Percentiles rank a stretch among this genome's conserved stretches.
These are phyloP conservation scores for Clarias laeviceps DNA, from an alignment of 2,797 vertebrate species.

Conservation along the genomic window DNA sequence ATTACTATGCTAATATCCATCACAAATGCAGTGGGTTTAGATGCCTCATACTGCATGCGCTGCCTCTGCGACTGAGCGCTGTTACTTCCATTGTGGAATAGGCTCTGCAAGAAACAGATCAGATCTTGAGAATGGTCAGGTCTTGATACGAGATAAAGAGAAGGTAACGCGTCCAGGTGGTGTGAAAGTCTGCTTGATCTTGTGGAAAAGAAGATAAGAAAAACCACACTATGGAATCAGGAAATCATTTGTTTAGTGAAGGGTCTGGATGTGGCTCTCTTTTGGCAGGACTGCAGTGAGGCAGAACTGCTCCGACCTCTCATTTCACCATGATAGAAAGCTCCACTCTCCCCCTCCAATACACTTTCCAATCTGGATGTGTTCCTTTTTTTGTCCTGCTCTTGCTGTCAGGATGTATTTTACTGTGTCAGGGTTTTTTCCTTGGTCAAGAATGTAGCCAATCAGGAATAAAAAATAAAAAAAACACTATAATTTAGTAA, in stretches of 20 bases:
- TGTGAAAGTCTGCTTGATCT: slow-evolving; percentile 72
- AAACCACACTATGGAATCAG: slow-evolving; percentile 56
- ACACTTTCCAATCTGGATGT: slow-evolving; percentile 17
- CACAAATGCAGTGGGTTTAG: slow-evolving; percentile 40
- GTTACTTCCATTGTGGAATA: slow-evolving; percentile 58
- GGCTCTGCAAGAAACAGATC: slow-evolving; percentile 58
- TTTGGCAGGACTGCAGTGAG: slow-evolving; percentile 57
- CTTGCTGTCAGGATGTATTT: slow-evolving; percentile 18
- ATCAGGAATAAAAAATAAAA: slow-evolving; percentile 10
- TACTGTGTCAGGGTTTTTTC: slow-evolving; percentile 21
- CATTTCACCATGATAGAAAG: slow-evolving; percentile 50
- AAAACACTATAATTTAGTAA: slow-evolving; percentile 12
- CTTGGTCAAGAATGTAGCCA: slow-evolving; percentile 10
- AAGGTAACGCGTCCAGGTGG: slow-evolving; percentile 47
- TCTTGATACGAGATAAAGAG: slow-evolving; percentile 41
- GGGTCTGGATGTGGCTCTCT: slow-evolving; percentile 52
- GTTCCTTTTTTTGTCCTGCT: background rate
- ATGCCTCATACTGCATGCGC: slow-evolving; percentile 13
- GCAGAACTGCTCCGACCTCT: slow-evolving; percentile 34
- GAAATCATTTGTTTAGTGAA: slow-evolving; percentile 72
- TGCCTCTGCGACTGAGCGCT: slow-evolving; percentile 36
- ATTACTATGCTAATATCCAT: slow-evolving; percentile 49
- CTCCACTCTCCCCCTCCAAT: slow-evolving; percentile 48
- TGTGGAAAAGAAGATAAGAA: slow-evolving; percentile 64
- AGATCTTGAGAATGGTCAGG: slow-evolving; percentile 47